Evolutionary conservation across 2,113 vertebrate genomes (phyloP).

Genomic region (Vicugna pacos): DNA sequence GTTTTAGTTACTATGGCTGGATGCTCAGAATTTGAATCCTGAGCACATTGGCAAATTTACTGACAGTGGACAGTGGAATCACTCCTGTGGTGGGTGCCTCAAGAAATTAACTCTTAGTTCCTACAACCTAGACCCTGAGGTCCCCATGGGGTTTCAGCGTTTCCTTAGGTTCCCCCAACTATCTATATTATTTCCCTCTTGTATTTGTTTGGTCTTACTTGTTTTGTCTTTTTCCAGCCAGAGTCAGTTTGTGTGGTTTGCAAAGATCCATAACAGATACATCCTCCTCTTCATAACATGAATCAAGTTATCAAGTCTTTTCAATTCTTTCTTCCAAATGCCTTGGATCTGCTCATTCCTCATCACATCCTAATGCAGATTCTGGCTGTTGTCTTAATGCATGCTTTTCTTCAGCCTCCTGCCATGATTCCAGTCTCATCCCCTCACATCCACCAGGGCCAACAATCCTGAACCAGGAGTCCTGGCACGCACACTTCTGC

Average conservation of each 20-base stretch:
- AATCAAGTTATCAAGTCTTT: neutral
- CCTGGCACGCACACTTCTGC: neutral
- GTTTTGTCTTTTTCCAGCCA: neutral
- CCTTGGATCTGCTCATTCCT: neutral
- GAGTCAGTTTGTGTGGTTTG: neutral
- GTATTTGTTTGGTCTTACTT: neutral
- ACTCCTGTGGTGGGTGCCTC: neutral
- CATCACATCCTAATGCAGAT: neutral
- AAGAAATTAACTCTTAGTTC: neutral
- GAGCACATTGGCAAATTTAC: neutral
- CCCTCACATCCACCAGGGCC: neutral
- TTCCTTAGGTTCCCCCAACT: neutral
- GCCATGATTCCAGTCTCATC: neutral
- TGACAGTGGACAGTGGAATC: neutral
- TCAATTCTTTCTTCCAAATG: neutral
- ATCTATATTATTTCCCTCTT: neutral
- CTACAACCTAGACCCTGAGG: neutral
- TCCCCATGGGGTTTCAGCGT: neutral
- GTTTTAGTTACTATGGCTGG: neutral
- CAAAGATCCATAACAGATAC: neutral
- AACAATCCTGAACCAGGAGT: neutral
- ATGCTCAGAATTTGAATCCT: neutral
- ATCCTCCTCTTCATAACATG: neutral
- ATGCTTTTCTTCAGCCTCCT: neutral
- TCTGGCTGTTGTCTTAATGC: neutral